Evolutionary conservation across 35 echinoderm and acorn worm species (phyloP), one percentile per base, ranked within the genome.

Genomic region (Hemicentrotus pulcherrimus): DNA sequence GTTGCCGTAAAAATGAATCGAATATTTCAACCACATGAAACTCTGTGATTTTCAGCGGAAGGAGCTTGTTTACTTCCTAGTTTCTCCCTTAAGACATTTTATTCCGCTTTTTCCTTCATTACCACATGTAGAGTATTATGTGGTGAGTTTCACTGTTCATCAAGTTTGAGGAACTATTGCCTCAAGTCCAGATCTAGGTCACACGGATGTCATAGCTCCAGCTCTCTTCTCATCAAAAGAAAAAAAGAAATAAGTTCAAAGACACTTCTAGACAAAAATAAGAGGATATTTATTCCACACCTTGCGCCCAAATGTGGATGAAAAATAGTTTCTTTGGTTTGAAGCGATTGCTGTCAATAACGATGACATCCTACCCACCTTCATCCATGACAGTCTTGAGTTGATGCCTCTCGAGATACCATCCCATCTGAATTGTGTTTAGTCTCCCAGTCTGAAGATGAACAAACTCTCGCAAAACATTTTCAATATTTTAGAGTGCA

Each of bases 231-330:
- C 19, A 78, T 78, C 65, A 28, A 22, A 22, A 78, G 19, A 7
- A 78, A 78, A 4, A 22, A 22, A 78, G 65, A n/a, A 10, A 18
- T 22, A 78, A 78, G 65, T n/a, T 78, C 65, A n/a, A 78, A 78
- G 65, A n/a, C 65, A 78, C 65, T 78, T 28, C 1, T 78, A 0
- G 19, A 78, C 22, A 22, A 78, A 78, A 78, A 55, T 55, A 55
- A 78, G 65, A 28, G 19, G 28, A n/a, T 78, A 78, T 78, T 28
- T 78, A n/a, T 22, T 78, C 65, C 65, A 78, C 65, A 78, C 65
- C 65, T 78, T 78, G 65, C 65, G 65, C 65, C 65, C 65, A 78
- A 78, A 78, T 78, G 65, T 78, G 65, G 65, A 78, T n/a, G 19
- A 78, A 28, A 55, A 78, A 78, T 78, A n/a, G 18, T 78, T 78